Base-by-base conservation (phyloP, 2,113 vertebrate species). In the Alexandromys fortis region DNA sequence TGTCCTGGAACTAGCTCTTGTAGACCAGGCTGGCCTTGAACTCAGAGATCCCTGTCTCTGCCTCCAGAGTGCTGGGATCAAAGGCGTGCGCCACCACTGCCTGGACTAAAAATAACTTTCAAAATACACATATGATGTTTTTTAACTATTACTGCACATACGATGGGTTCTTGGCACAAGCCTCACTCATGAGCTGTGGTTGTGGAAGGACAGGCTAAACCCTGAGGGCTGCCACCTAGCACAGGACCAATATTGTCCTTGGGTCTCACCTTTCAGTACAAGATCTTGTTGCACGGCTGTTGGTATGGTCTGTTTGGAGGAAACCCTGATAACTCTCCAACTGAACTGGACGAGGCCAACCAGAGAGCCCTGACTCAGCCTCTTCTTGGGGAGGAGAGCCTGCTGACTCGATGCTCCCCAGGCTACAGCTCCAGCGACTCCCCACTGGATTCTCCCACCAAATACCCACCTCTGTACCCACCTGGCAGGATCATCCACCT, bases 231-330 rank as follows among this genome's bases (percentile, higher is more conserved):
- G 19, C 77, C 67, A 26, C 38, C 58, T 5, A 24, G 19, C 70
- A 8, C 35, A 65, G 35, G 67, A 24, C 87, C 47, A 10, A 0
- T 16, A 0, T 7, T 33, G 49, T 30, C 38, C 42, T 30, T 55
- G 55, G n/a, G 1, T 67, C 94, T 75, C 63, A 16, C 81, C 92
- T 94, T 85, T 42, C 97, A 99, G 99, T 99, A 99, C 98, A 99
- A 99, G 98, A 99, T 99, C 96, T 98, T 99, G 97, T 98, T 99
- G 95, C 99, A 92, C 0, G 99, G 99, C 0, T 99, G 99, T 92
- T 99, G 99, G 99, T 99, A 99, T 0, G 99, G 99, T 97, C 95
- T 99, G 4, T 99, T 99, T 1, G 99, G 99, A 47, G 99, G 99
- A 24, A 98, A 98, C 95, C 99, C 99, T 0, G 98, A 99, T 3